phyloP scores from a whole-genome alignment of 2,888 invertebrate genomes.

The Eupithecia subumbrata region DNA sequence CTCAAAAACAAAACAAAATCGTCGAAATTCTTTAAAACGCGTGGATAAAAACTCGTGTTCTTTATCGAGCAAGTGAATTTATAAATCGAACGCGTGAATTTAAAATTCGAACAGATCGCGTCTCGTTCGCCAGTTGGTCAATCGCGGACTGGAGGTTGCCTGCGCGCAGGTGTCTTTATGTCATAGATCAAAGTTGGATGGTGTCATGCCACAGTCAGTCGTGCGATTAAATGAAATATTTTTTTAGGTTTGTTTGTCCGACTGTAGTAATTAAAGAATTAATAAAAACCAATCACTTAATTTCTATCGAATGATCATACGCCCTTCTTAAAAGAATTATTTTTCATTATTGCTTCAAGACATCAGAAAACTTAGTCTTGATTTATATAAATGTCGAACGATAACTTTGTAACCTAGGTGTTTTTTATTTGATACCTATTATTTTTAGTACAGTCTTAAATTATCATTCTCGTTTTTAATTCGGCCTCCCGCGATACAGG shows the following conservation, averaged over 20 bases:
- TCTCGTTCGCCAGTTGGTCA: conserved; percentile 41
- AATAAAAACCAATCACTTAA: too few relatives aligned
- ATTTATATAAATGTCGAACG: too few relatives aligned
- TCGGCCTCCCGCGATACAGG: too few relatives aligned
- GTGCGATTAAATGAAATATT: background rate
- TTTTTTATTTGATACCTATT: too few relatives aligned
- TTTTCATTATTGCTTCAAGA: too few relatives aligned
- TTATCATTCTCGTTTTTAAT: too few relatives aligned
- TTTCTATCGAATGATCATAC: too few relatives aligned
- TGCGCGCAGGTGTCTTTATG: conserved; percentile 64
- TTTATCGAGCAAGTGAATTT: background rate
- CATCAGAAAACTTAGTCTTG: too few relatives aligned
- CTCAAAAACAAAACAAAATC: conserved; percentile 6
- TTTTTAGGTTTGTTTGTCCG: background rate
- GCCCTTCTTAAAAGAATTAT: too few relatives aligned
- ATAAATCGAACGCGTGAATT: conserved; percentile 24
- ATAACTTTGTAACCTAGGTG: too few relatives aligned
- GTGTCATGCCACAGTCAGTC: conserved; percentile 55
- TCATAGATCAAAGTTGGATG: conserved; percentile 62
- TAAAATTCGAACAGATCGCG: conserved; percentile 35
- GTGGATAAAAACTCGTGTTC: background rate
- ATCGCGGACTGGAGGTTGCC: conserved; percentile 55
- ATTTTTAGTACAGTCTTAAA: too few relatives aligned
- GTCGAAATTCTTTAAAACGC: background rate
- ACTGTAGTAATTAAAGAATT: background rate